Evolutionary conservation across 2,888 invertebrate species (phyloP).

Genomic region (Slavum lentiscoides): DNA sequence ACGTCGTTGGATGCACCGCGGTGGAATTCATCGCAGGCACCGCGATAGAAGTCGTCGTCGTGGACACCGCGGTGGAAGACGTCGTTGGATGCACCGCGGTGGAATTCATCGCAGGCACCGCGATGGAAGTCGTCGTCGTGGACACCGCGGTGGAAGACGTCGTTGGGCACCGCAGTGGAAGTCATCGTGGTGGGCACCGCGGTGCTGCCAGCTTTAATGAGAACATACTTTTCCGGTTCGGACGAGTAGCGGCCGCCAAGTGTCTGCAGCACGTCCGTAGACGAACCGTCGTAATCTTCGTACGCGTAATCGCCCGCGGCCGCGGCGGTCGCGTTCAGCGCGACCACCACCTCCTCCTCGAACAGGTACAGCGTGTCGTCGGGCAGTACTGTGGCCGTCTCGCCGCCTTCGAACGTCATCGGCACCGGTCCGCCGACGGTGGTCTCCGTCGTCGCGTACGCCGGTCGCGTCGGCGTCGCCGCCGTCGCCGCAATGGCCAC

Average conservation of each 20-base stretch:
- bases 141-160: neutral
- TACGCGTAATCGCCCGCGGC: slow-evolving; percentile 23
- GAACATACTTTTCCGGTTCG: neutral
- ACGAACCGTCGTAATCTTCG: slow-evolving; percentile 3
- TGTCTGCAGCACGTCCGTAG: neutral
- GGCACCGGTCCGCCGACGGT: neutral
- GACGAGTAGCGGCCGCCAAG: neutral
- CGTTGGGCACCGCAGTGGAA: neutral
- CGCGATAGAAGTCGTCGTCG: neutral
- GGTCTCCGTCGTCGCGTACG: neutral
- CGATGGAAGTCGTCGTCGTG: too few species aligned
- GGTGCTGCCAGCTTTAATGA: neutral
- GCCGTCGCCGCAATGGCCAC: neutral
- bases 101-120: neutral
- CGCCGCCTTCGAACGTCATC: slow-evolving; percentile 26
- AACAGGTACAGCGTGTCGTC: slow-evolving; percentile 13
- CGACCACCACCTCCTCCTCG: slow-evolving; percentile 12
- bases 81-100: too few species aligned
- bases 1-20: too few species aligned
- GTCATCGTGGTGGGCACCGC: neutral
- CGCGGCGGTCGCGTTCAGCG: slow-evolving; percentile 20
- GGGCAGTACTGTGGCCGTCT: slow-evolving; percentile 9
- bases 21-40: neutral
- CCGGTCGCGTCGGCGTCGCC: neutral
- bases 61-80: too few species aligned